Conservation (phyloP, 2,797 vertebrate species). For the Eulemur rubriventer region DNA sequence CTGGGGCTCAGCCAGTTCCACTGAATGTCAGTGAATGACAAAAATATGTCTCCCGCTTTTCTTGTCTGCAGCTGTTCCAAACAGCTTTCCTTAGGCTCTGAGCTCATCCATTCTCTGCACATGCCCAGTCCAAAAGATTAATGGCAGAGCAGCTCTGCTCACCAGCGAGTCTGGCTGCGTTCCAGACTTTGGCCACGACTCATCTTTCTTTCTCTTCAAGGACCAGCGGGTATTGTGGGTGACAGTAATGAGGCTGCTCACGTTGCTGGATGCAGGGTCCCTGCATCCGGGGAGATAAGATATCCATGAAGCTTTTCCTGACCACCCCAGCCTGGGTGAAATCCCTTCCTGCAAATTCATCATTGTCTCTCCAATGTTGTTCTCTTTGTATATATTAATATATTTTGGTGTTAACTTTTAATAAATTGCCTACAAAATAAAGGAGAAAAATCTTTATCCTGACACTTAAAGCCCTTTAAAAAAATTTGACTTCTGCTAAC, state of each 20-base stretch:
- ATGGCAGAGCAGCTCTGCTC: not conserved
- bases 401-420: not conserved
- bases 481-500: not conserved
- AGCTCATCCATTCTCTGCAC: not conserved
- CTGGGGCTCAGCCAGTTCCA: not conserved
- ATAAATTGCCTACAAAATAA: not conserved
- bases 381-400: not conserved
- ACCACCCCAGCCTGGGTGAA: not conserved
- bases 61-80: not conserved
- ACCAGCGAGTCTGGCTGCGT: not conserved
- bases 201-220: conserved; percentile 49
- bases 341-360: not conserved
- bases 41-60: not conserved
- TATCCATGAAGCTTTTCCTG: not conserved
- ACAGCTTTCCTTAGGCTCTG: not conserved
- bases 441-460: not conserved
- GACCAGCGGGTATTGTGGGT: not conserved
- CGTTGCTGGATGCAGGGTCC: not conserved
- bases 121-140: not conserved
- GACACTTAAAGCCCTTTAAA: not conserved
- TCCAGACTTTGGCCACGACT: not conserved
- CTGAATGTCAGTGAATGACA: not conserved
- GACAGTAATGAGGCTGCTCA: not conserved
- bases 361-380: not conserved
- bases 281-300: not conserved